These are phyloP conservation scores for Spicauda simplicius DNA, from an alignment of 2,888 invertebrate species.

Conservation along the genomic window DNA sequence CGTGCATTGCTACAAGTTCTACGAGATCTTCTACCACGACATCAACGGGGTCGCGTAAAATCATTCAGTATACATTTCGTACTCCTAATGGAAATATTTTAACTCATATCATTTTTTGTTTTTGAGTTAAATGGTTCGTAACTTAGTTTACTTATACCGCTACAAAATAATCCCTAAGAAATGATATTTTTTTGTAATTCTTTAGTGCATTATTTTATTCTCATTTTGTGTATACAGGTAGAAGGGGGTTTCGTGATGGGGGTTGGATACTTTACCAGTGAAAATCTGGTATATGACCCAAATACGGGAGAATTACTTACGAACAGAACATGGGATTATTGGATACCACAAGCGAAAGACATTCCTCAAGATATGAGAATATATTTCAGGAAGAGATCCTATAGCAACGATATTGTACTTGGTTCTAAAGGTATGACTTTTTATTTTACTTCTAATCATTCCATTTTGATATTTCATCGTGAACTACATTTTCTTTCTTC, in stretches of 20 bases:
- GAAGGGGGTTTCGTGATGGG: conserved; percentile 89
- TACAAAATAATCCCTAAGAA: no score
- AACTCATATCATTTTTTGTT: no score
- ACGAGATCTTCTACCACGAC: no score
- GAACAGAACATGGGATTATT: conserved; percentile 88
- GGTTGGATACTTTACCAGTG: conserved; percentile 87
- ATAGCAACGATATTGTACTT: conserved; percentile 83
- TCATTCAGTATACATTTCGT: no score
- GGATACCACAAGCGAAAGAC: conserved; percentile 86
- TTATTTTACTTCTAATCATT: not conserved
- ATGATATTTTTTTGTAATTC: no score
- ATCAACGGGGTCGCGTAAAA: no score
- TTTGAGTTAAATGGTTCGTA: no score
- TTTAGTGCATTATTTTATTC: no score
- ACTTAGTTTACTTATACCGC: no score
- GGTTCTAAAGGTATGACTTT: conserved; percentile 75
- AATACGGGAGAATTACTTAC: conserved; percentile 85
- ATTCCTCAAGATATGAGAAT: conserved; percentile 87
- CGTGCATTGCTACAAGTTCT: no score
- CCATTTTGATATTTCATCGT: not conserved
- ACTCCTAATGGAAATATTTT: no score
- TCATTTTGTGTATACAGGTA: conserved; percentile 54
- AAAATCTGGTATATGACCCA: conserved; percentile 84
- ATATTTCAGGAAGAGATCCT: conserved; percentile 82
- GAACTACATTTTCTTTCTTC: no score